These are phyloP conservation scores for Leucoraja ocellata DNA, from an alignment of 2,797 vertebrate species.

Conservation along the genomic window DNA sequence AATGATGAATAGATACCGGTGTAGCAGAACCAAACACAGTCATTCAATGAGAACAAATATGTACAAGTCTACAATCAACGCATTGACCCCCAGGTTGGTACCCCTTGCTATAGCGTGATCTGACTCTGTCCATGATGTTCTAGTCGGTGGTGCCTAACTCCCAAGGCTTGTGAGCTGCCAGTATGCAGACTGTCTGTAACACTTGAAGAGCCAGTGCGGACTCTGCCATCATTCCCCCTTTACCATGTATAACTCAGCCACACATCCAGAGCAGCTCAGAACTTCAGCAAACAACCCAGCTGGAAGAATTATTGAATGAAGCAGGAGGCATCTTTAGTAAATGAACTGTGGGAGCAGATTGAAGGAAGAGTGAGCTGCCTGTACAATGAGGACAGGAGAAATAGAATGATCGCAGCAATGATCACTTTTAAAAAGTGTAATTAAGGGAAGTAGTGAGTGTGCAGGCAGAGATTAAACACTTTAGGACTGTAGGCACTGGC, in stretches of 20 bases:
- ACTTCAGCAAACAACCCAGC: no score
- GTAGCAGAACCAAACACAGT: no score
- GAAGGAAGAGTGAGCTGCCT: not conserved
- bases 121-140: not conserved
- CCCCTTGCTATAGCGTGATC: no score
- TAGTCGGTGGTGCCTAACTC: not conserved
- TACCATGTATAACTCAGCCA: no score
- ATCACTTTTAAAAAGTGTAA: slow-evolving; percentile 29
- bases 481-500: not conserved
- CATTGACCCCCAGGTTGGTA: no score
- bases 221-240: accelerated
- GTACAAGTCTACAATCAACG: no score
- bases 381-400: not conserved
- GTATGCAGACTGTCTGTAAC: not conserved
- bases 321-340: not conserved
- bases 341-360: not conserved
- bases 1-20: no score
- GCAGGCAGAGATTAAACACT: slow-evolving; percentile 33
- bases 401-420: slow-evolving; percentile 18
- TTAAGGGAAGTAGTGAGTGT: slow-evolving; percentile 11
- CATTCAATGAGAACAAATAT: no score
- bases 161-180: not conserved
- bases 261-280: not conserved
- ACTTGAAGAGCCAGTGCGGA: not conserved
- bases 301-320: not conserved